Conservation (phyloP, 2,888 invertebrate genomes). For the Bimastos eiseni region DNA sequence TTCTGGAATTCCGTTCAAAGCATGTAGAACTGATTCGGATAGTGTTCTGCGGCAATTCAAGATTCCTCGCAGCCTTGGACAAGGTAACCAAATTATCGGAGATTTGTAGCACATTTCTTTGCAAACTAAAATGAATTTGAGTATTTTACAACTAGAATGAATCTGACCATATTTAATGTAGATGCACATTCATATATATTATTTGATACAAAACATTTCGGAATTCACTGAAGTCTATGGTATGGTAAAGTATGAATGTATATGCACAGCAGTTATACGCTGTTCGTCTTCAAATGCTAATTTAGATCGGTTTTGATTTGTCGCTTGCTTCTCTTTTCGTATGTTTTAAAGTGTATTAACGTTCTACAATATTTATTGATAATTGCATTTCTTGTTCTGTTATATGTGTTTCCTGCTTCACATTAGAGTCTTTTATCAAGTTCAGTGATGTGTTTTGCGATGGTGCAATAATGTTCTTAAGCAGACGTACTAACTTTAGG, state of each 20-base stretch:
- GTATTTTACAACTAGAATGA: neutral
- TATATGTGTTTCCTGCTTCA: neutral
- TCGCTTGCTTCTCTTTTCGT: neutral
- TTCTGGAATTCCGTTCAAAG: slow-evolving; percentile 84
- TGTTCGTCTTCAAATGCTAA: too few species aligned
- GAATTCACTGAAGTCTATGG: neutral
- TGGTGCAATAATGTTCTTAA: too few species aligned
- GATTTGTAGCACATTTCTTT: neutral
- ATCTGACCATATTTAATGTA: neutral
- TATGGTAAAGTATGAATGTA: too few species aligned
- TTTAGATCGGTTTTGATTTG: neutral
- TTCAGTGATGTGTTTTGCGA: neutral
- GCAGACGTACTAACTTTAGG: too few species aligned
- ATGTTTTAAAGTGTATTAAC: neutral
- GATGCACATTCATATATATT: neutral
- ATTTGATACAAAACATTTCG: neutral
- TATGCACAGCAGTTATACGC: too few species aligned
- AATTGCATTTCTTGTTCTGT: neutral
- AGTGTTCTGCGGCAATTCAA: slow-evolving; percentile 87
- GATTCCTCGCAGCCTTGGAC: slow-evolving; percentile 89
- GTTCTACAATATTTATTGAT: neutral
- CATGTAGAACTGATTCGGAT: slow-evolving; percentile 83
- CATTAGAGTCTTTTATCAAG: neutral
- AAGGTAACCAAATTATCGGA: slow-evolving; percentile 66
- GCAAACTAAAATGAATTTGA: neutral